phyloP scores from a whole-genome alignment of 1,140 invertebrate genomes.

The Trachelipus rathkii region DNA sequence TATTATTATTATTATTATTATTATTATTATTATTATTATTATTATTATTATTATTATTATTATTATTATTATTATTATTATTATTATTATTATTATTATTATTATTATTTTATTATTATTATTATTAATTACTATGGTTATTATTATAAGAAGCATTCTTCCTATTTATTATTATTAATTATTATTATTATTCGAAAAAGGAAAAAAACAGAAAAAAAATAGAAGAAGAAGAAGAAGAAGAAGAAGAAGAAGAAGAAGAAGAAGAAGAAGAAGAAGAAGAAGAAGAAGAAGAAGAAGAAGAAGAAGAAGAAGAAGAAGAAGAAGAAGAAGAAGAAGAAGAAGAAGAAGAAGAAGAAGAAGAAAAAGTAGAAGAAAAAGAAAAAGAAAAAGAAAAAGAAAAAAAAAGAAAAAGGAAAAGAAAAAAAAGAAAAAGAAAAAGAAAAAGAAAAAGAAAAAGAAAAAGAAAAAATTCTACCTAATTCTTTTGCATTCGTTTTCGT shows the following conservation, averaged over 20 bases:
- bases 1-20: no score
- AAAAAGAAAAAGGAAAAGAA: neutral
- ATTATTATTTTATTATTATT: no score
- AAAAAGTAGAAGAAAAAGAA: no score
- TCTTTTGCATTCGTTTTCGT: constrained; percentile 16
- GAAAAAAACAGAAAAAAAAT: no score
- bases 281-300: constrained; percentile 1
- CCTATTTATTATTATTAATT: neutral
- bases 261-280: neutral
- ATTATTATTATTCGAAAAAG: no score
- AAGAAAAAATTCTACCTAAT: neutral
- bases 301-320: neutral
- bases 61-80: neutral
- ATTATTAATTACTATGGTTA: no score
- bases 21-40: no score
- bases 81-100: no score
- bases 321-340: neutral
- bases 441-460: no score
- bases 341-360: neutral
- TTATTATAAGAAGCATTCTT: neutral
- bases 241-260: neutral
- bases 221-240: constrained; percentile 13
- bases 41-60: no score
- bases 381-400: neutral
- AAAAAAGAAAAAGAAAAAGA: neutral